Base-by-base conservation (phyloP, 2,797 vertebrate species). In the Gymnothorax javanicus region DNA sequence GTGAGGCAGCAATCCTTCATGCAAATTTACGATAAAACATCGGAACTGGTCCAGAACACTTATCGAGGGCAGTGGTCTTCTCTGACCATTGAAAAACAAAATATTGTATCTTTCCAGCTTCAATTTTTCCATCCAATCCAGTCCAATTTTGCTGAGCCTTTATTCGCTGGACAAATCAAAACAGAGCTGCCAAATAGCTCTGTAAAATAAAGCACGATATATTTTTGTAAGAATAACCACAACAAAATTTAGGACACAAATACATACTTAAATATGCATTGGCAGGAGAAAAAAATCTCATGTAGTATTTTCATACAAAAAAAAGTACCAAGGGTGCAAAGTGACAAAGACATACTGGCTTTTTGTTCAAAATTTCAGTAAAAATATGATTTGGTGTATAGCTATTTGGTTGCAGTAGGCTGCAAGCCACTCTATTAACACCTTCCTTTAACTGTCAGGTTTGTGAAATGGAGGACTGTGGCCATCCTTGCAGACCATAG, bases 1-100 rank as follows among this genome's bases (percentile, higher is more conserved):
- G 98, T 98, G 90, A 92, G 91, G 4, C 27, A 52, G n/a, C 33
- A 5, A 81, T 23, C 27, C 6, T 8, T 2, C 8, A 54, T 6
- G 2, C 50, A n/a, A 54, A 0, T 11, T 20, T 56, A 8, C 52
- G 11, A 3, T 56, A 50, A 56, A 5, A 52, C n/a, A 1, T 33
- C 15, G 12, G 9, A 67, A 0, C 12, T 7, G 13, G 43, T 50
- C 13, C 13, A 50, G 11, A 25, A 33, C 12, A 33, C 8, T 27
- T 33, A 33, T 1, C 25, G 2, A 73, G 69, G 69, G 8, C 69
- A 27, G 7, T 73, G 27, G 3, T 73, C 69, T 33, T 25, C 69
- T 12, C 25, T 33, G 12, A 11, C 12, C 69, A 3, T 73, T 33
- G 64, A 67, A 67, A 67, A n/a, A 27, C 67, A 33, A 25, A 33